Conservation (phyloP, 2,888 invertebrate genomes). For the Rhagium mordax region DNA sequence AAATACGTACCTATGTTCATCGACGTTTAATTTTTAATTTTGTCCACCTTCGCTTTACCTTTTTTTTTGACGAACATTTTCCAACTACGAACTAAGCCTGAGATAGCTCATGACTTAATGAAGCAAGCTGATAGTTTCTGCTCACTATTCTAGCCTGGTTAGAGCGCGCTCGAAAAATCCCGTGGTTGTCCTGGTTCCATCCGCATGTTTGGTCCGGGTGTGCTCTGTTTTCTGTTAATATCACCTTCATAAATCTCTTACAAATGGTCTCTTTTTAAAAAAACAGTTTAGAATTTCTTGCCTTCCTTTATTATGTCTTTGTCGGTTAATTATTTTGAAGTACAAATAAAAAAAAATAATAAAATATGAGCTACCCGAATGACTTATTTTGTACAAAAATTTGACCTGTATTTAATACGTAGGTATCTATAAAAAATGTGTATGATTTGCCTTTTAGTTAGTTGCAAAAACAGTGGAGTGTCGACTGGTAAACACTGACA, state of each 20-base stretch:
- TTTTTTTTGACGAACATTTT: too few relatives aligned
- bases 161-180: neutral
- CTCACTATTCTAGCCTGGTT: conserved; percentile 4
- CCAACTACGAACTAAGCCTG: too few relatives aligned
- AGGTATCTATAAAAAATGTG: too few relatives aligned
- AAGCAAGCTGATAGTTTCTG: neutral
- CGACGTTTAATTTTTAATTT: too few relatives aligned
- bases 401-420: neutral
- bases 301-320: conserved; percentile 16
- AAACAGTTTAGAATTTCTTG: neutral
- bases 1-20: too few relatives aligned
- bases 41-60: too few relatives aligned
- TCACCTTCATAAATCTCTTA: conserved; percentile 24
- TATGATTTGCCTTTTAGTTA: too few relatives aligned
- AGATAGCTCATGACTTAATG: too few relatives aligned
- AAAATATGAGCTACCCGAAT: neutral
- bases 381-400: neutral
- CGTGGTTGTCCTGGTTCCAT: conserved; percentile 20
- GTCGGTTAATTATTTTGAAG: conserved; percentile 27
- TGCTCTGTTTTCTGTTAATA: conserved; percentile 33
- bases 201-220: conserved; percentile 26
- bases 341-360: neutral
- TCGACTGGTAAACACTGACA: too few relatives aligned
- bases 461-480: too few relatives aligned
- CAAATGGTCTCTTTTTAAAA: conserved; percentile 23